phyloP scores from a whole-genome alignment of 1,140 invertebrate genomes.

The Drosophila baimaii region DNA sequence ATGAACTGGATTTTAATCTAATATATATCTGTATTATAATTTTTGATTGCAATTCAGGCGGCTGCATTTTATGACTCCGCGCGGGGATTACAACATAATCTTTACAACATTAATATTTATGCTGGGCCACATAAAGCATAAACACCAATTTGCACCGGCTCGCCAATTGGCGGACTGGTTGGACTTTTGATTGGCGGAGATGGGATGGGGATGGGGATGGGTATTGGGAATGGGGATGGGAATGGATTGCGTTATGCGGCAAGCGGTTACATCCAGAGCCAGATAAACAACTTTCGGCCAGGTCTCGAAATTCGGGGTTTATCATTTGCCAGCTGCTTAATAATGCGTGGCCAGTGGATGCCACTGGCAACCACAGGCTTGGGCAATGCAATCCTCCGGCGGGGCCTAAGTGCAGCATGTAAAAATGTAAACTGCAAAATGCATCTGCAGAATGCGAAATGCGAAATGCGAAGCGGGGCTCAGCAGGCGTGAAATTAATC shows the following conservation, averaged over 20 bases:
- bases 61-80: slow-evolving; percentile 59
- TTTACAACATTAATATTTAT: slow-evolving; percentile 67
- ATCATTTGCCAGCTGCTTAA: slow-evolving; percentile 71
- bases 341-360: slow-evolving; percentile 69
- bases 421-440: slow-evolving; percentile 58
- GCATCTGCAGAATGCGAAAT: slow-evolving; percentile 58
- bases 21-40: slow-evolving; percentile 35
- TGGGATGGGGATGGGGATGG: slow-evolving; percentile 25
- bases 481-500: slow-evolving; percentile 77
- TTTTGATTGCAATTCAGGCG: slow-evolving; percentile 53
- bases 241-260: slow-evolving; percentile 57
- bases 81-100: slow-evolving; percentile 58
- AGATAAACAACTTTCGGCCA: slow-evolving; percentile 61
- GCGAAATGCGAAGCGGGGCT: slow-evolving; percentile 56
- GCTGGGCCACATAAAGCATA: slow-evolving; percentile 71
- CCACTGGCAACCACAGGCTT: slow-evolving; percentile 50
- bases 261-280: slow-evolving; percentile 45
- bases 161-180: slow-evolving; percentile 47
- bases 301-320: slow-evolving; percentile 52
- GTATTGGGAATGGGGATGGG: too few relatives aligned
- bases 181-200: slow-evolving; percentile 23
- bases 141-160: slow-evolving; percentile 62
- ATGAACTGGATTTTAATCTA: slow-evolving; percentile 46
- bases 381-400: slow-evolving; percentile 48
- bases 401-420: slow-evolving; percentile 21